Conservation (phyloP, 1,140 invertebrate species). For the Leptonema lineaticorne region DNA sequence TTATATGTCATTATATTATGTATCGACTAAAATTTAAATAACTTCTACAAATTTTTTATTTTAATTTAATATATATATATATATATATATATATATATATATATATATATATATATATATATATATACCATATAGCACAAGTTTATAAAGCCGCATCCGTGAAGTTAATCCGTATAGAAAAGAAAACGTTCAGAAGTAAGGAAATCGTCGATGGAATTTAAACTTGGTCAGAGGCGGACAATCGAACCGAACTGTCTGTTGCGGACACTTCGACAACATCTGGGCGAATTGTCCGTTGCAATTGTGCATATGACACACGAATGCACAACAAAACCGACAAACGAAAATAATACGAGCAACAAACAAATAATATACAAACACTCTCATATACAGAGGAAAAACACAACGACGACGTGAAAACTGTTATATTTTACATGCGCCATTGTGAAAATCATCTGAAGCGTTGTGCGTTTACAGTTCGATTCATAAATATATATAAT, state of each 20-base stretch:
- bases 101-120: background rate
- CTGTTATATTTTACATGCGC: no score
- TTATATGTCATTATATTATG: no score
- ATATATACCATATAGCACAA: background rate
- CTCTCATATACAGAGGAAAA: no score
- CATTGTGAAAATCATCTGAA: no score
- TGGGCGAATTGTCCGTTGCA: background rate
- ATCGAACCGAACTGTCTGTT: background rate
- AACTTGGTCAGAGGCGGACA: background rate
- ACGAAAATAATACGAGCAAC: conserved; percentile 1
- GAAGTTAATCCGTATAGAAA: background rate
- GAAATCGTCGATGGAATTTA: background rate
- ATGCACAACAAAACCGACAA: background rate
- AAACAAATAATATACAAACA: no score
- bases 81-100: background rate
- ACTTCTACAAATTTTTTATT: no score
- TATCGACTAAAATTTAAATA: no score
- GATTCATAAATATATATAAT: no score
- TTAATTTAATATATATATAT: background rate
- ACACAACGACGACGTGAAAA: no score
- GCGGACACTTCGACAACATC: background rate
- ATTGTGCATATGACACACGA: conserved; percentile 13
- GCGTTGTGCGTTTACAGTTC: no score
- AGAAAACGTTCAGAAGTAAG: background rate
- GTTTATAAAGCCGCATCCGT: background rate